Base-by-base conservation (phyloP, 30 jellyfish, hydroid and myxozoan genomes). In the Euphysa ruthae region DNA sequence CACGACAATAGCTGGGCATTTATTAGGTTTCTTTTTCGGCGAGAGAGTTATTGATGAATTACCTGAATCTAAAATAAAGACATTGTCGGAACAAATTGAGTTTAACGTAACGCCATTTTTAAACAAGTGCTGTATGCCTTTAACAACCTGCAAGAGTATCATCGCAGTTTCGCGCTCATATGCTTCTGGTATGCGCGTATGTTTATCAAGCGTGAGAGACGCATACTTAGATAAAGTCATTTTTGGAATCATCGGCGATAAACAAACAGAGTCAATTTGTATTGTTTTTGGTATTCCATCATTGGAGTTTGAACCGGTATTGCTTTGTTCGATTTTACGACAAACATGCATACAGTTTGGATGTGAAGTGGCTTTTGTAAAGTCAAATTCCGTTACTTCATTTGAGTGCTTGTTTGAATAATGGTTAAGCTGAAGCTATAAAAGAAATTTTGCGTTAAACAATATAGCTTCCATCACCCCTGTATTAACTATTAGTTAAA, bases 131-230 rank as follows among this genome's bases (percentile, higher is more conserved):
- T 78, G 75, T 20, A 85, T 57, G 20, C 94, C 96, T 42, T 77
- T 75, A 30, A 77, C 66, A 20, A 79, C 73, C 56, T 85, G 96
- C 27, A 85, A 56, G 21, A 79, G 46, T 4, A 85, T 73, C 62
- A 77, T 43, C 49, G 94, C 90, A 0, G 83, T 83, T 73, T 85
- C 96, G 15, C 80, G 81, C 50, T 85, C 96, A 38, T 78, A 85
- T 6, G 68, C 33, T 33, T 78, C 94, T 1, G 96, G 91, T 35
- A 75, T 76, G n/a, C 74, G 46, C 5, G 70, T 79, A 32, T 85
- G 96, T 46, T 49, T 66, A 19, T 85, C 96, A 75, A 75, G 70
- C 0, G 94, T 73, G 27, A 56, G 51, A 5, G 84, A 31, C 57
- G 74, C 71, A 69, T 75, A 85, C 43, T 74, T 70, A 15, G 87